Evolutionary conservation across 2,888 invertebrate species (phyloP), one percentile per base, ranked within the genome.

Genomic region (Nephrotoma appendiculata): DNA sequence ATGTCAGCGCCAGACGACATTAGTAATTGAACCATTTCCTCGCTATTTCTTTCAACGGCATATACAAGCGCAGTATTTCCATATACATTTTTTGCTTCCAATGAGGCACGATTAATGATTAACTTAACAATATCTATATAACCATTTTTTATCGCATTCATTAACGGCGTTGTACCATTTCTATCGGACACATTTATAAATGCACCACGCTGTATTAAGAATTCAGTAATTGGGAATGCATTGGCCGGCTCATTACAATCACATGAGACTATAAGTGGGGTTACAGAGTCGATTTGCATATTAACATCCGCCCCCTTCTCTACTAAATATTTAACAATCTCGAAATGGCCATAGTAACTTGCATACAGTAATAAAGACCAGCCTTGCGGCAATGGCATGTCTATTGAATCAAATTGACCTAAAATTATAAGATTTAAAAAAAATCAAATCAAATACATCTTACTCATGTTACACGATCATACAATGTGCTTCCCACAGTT

Each of bases 41-140:
- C 86, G 2, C 89, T 90, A 88, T 91, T 91, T 19, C 90, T 89
- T 88, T 91, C 91, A 12, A 92, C 90, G n/a, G 92, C 92, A 89
- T 90, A 89, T 83, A 91, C 91, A 6, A 41, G 83, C 84, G 85
- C 89, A 0, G 91, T 91, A 85, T 89, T 90, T 2, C 91, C 91
- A 5, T 90, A 89, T 88, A 91, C 91, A 87, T 92, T 91, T 1
- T 89, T 88, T 0, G 90, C 90, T 88, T 91, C 90, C 44, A 90
- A 89, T 19, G 90, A 90, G 0, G 89, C 90, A 0, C 90, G 88
- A 0, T 89, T 88, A 0, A 91, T 87, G 12, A 91, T 83, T 0
- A 90, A 87, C 0, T 89, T 89, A 2, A 91, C 90, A 0, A 91
- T 88, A 6, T 88, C 88, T 0, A 88, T 87, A 52, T 89, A 89